These are phyloP conservation scores for Arctocebus calabarensis DNA, from an alignment of 2,797 vertebrate genomes.

Conservation along the genomic window DNA sequence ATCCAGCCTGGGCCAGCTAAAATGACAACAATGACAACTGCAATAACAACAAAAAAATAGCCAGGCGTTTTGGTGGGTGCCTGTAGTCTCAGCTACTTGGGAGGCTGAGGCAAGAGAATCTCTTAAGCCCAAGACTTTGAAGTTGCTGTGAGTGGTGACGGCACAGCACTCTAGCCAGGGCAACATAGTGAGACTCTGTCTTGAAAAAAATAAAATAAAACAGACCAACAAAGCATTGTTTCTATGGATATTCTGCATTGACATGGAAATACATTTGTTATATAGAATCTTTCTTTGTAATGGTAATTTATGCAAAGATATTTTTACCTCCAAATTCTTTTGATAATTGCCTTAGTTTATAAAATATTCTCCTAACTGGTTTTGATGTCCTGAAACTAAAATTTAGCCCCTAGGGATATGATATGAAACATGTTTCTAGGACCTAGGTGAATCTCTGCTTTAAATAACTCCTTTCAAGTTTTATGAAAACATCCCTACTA, in stretches of 20 bases:
- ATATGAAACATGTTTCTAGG: background rate
- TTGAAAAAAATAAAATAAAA: too few relatives aligned
- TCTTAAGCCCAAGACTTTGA: too few relatives aligned
- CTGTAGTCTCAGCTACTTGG: too few relatives aligned
- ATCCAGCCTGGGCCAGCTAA: too few relatives aligned
- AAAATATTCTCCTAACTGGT: constrained; percentile 42
- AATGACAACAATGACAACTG: too few relatives aligned
- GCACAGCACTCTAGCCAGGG: too few relatives aligned
- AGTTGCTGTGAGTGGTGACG: too few relatives aligned
- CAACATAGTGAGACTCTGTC: too few relatives aligned
- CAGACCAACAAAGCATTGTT: background rate
- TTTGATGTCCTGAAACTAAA: constrained; percentile 21
- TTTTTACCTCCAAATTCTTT: constrained; percentile 53
- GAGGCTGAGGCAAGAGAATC: too few relatives aligned
- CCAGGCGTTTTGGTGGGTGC: too few relatives aligned
- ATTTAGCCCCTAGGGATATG: background rate
- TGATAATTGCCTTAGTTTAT: constrained; percentile 37
- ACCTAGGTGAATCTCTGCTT: background rate
- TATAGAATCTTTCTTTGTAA: constrained; percentile 40
- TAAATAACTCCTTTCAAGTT: constrained; percentile 25
- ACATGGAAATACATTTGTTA: constrained; percentile 10
- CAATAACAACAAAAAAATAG: too few relatives aligned
- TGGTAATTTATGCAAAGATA: constrained; percentile 56
- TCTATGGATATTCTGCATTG: constrained; percentile 22
- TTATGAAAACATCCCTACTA: constrained; percentile 16